Base-by-base conservation (phyloP, 2,888 invertebrate genomes). In the Eupsilia transversa region DNA sequence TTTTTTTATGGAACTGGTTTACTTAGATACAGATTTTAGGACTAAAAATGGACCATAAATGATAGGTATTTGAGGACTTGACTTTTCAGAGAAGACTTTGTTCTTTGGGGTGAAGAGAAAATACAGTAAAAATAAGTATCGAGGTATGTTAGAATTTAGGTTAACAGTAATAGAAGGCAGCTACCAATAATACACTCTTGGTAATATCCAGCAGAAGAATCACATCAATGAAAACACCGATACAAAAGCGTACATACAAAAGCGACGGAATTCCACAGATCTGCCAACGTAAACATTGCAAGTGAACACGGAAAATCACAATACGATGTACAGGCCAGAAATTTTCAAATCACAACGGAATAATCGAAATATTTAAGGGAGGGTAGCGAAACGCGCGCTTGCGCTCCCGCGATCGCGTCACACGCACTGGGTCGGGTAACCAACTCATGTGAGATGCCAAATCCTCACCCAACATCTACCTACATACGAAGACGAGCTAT, bases 231-330 rank as follows among this genome's bases (percentile, higher is more conserved):
- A 72, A 61, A 74, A 72, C 69, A 60, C 35, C 71, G 61, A 65
- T n/a, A n/a, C 76, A 71, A 72, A 74, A 63, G 82, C 79, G 79
- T 86, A 86, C 87, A 86, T 88, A 85, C 89, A 87, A 87, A 87
- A 85, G 87, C 89, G 71, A 86, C 59, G 80, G 81, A 81, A 87
- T 88, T 88, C 88, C 87, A 88, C 60, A 82, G 80, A 81, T 88
- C 86, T 81, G 78, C 80, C 84, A 84, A 88, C n/a, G 78, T 87
- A 84, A 87, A 87, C 86, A 87, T 88, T 61, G 69, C 60, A 77
- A 79, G 78, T 80, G 38, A 77, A 73, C 75, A 86, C 72, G 43
- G 65, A 69, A 59, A 82, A 74, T 66, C 82, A 86, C 89, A 82
- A 85, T 69, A 77, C 17, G 56, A 79, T 82, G 57, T 83, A 74